Evolutionary conservation across 2,797 vertebrate species (phyloP), one percentile per base, ranked within the genome.

Genomic region (Eupleurogrammus muticus): DNA sequence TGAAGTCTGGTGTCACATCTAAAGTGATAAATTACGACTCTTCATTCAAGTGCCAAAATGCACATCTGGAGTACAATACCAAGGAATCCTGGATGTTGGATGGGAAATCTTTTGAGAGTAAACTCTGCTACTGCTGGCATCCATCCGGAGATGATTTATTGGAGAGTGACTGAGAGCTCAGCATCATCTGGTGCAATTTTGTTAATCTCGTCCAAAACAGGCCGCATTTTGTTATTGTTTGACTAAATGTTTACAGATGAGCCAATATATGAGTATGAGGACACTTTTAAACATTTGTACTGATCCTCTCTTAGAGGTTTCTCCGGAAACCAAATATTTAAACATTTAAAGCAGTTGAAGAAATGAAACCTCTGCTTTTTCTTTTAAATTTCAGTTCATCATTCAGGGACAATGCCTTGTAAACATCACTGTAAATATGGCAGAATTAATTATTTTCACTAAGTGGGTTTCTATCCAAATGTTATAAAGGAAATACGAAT

Each of bases 271-370:
- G 6, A 55, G 42, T 17, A 16, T 5, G 38, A 24, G 10, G 17
- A 14, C 13, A 42, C 5, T 10, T 60, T 56, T 47, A 9, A 44
- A 49, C 16, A 52, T 66, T 32, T 70, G 13, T 10, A 19, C 47
- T 24, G 17, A 54, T 57, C 24, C 17, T 38, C n/a, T 23, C 21
- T 40, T 9, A 23, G 4, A 44, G 8, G 58, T 85, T 73, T 51
- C 69, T 64, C 20, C 70, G 66, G 77, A 73, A 83, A 84, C 75
- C 32, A 77, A 72, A 86, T 81, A 76, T 81, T 81, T 44, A 42
- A 14, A 14, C 13, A 28, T 28, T 28, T 64, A 56, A 81, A 76
- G 38, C 32, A 9, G 50, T 13, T 7, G 11, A 35, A 34, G 32
- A 62, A 78, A 63, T 2, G 10, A 62, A 38, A 63, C 9, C 5